phyloP scores from a whole-genome alignment of 2,797 vertebrate species.

The Rhyacichthys aspro region DNA sequence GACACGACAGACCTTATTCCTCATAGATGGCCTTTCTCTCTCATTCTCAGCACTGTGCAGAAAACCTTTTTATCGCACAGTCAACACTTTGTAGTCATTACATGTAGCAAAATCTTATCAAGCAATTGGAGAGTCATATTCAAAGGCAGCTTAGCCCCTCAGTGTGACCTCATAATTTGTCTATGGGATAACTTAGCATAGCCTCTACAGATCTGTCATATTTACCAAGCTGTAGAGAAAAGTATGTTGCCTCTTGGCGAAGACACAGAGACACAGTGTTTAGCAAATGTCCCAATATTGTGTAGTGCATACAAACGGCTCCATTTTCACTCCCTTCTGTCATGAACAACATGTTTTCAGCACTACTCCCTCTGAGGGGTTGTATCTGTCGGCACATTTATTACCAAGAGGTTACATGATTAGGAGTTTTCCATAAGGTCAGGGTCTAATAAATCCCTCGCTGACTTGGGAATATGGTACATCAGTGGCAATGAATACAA shows the following conservation, averaged over 20 bases:
- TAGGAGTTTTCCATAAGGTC: slow-evolving; percentile 46
- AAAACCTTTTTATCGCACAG: slow-evolving; percentile 51
- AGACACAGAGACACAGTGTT: slow-evolving; percentile 5
- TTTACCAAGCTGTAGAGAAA: slow-evolving; percentile 19
- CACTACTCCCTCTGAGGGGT: slow-evolving; percentile 14
- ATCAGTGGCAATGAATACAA: slow-evolving; percentile 37
- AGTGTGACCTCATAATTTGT: slow-evolving; percentile 33
- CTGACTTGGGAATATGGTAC: slow-evolving; percentile 48
- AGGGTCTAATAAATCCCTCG: slow-evolving; percentile 44
- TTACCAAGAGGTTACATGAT: slow-evolving; percentile 32
- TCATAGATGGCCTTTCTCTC: slow-evolving; percentile 75
- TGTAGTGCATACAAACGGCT: not conserved
- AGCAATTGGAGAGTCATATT: slow-evolving; percentile 23
- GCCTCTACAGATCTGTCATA: slow-evolving; percentile 27
- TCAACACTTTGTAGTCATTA: slow-evolving; percentile 11
- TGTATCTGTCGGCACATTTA: slow-evolving; percentile 22
- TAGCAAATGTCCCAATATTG: slow-evolving; percentile 12
- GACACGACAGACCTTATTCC: slow-evolving; percentile 62
- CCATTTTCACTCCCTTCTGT: slow-evolving; percentile 13
- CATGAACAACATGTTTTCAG: slow-evolving; percentile 33
- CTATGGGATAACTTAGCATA: slow-evolving; percentile 28
- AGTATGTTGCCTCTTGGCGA: slow-evolving; percentile 8
- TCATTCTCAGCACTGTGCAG: slow-evolving; percentile 77
- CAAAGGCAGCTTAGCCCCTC: slow-evolving; percentile 35
- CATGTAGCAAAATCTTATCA: slow-evolving; percentile 40